These are phyloP conservation scores for Zoroaster sp. DNA, from an alignment of 53 echinoderm and acorn worm genomes.

Conservation along the genomic window DNA sequence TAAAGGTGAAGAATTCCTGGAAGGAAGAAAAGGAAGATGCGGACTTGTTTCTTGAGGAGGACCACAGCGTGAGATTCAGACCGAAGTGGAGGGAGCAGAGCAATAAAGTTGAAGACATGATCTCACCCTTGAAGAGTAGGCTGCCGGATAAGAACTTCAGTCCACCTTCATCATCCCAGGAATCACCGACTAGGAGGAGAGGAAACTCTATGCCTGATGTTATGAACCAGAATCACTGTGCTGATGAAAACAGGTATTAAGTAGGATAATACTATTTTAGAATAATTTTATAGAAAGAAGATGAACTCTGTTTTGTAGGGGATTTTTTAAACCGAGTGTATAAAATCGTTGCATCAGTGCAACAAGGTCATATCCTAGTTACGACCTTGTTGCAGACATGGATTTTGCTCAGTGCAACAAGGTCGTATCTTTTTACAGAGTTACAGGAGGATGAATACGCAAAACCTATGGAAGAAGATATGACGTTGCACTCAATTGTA, in stretches of 20 bases:
- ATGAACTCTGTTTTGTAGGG: no score
- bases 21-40: not conserved
- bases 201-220: constrained; percentile 29
- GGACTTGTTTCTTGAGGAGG: constrained; percentile 25
- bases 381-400: no score
- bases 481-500: no score
- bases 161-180: constrained; percentile 48
- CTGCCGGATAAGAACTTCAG: constrained; percentile 71
- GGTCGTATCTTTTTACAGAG: no score
- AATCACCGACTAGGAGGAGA: constrained; percentile 18
- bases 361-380: no score
- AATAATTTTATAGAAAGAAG: no score
- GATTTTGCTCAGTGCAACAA: no score
- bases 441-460: no score
- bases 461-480: no score
- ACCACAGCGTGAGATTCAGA: constrained; percentile 13
- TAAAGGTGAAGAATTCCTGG: constrained; percentile 20
- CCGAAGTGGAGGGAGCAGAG: constrained; percentile 17
- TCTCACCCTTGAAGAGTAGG: constrained; percentile 64
- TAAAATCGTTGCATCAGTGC: no score
- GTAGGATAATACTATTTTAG: not conserved
- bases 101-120: constrained; percentile 31
- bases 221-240: not conserved
- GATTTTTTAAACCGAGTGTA: no score
- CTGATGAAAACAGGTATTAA: not conserved